Evolutionary conservation across 2,888 invertebrate genomes (phyloP), one percentile per base, ranked within the genome.

Genomic region (Cactoblastis cactorum): DNA sequence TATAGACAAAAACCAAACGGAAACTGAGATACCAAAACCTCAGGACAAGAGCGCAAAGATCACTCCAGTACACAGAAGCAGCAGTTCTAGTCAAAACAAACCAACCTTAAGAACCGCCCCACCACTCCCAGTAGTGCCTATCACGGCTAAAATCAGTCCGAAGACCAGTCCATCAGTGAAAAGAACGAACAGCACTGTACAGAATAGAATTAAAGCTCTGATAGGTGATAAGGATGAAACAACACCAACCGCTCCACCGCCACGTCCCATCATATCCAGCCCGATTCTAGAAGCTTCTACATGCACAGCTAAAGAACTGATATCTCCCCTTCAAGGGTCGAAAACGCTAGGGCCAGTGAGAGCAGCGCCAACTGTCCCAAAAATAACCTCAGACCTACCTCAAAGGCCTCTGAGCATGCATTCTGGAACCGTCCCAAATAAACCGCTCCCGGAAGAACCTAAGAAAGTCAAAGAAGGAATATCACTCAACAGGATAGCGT

Each of bases 281-380:
- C 96, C 96, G 0, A 94, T 95, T 46, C 79, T 96, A 48, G 95
- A 96, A 74, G 92, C 94, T 1, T 96, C 96, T 0, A 96, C 96
- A 0, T 95, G 94, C 60, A 93, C 94, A 0, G 95, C 94, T 0
- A 94, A 94, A 65, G 94, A 95, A 63, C 71, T 95, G 6, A 91
- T 94, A 39, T 92, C 92, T 0, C 93, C 94, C 0, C 81, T 93
- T 28, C 91, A 91, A 67, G 89, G 91, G 0, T 88, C 91, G 0
- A 92, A 92, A 49, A 92, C 92, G 0, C 88, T 92, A 54, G 87
- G 92, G 0, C 93, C 94, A 0, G 62, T 82, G 0, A 81, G 93
- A 54, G 82, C 92, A 0, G 93, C 93, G 0, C 93, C 95, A 0
- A 87, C 85, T 0, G 67, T 89, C 1, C 91, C 91, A 0, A 58